These are phyloP conservation scores for Lepidonotus clava DNA, from an alignment of 2,888 invertebrate genomes.

Conservation along the genomic window DNA sequence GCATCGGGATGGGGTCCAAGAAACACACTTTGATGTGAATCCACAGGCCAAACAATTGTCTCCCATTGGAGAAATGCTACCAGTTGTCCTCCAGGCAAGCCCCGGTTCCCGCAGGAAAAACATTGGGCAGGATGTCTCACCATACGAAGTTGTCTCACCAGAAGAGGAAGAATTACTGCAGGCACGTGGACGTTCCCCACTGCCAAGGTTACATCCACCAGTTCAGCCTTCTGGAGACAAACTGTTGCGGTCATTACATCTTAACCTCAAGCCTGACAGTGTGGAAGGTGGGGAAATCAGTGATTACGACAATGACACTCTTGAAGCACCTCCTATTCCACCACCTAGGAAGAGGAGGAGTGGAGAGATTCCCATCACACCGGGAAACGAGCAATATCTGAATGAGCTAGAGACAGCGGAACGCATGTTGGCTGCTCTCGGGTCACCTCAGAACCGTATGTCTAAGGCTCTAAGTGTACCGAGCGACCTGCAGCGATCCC, in stretches of 20 bases:
- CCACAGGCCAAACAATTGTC: conserved; percentile 38
- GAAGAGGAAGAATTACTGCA: not conserved
- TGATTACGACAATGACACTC: conserved; percentile 34
- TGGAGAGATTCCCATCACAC: conserved; percentile 22
- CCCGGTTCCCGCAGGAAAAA: conserved; percentile 32
- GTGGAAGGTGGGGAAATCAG: conserved; percentile 1
- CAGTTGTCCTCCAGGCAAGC: conserved; percentile 9
- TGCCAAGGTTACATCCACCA: conserved; percentile 25
- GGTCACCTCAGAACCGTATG: conserved; percentile 52
- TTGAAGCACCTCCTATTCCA: conserved; percentile 38
- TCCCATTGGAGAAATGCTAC: conserved; percentile 29
- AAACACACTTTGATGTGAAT: conserved; percentile 27
- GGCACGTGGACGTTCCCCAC: not conserved
- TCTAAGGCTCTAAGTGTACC: conserved; percentile 54
- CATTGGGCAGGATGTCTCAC: conserved; percentile 11
- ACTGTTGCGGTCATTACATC: not conserved
- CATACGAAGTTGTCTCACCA: conserved; percentile 24
- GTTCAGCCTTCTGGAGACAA: conserved; percentile 38
- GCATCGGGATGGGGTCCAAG: conserved; percentile 16
- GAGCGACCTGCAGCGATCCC: conserved; percentile 53
- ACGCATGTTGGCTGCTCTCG: conserved; percentile 48
- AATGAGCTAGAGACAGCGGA: conserved; percentile 40
- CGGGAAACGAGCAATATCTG: conserved; percentile 46
- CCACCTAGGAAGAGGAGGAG: conserved; percentile 31
- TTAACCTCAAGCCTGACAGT: not conserved